Base-by-base conservation (phyloP, 2,888 invertebrate species). In the Argyresthia goedartella region DNA sequence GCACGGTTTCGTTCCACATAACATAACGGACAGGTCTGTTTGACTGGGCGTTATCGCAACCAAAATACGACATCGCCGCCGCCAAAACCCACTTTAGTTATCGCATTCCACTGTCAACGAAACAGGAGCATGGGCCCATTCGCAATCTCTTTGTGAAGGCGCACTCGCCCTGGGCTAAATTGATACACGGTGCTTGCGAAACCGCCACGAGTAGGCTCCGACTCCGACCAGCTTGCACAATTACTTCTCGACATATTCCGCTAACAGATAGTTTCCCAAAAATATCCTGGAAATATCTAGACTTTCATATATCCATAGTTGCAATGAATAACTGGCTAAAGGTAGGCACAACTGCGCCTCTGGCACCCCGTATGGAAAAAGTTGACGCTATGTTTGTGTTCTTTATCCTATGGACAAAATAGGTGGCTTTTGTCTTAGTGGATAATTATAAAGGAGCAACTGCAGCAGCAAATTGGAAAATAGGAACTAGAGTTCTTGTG, bases 131-230 rank as follows among this genome's bases (percentile, higher is more conserved):
- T 65, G 57, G 61, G 58, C 62, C 61, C 25, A 70, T 65, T 69
- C 74, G 70, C 76, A 73, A 77, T 79, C 73, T 78, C 73, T 74
- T 73, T 71, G 74, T 73, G 67, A 68, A 66, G 70, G 71, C 56
- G 59, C 57, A 57, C 56, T 58, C 55, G 78, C 76, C 76, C 79
- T 79, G 75, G 69, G 73, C 76, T 76, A 77, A 79, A 82, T 77
- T 76, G 79, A 81, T 79, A 84, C 79, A 76, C 16, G 13, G 11
- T 76, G 76, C 74, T 81, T 81, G 81, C 80, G 79, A 81, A 82
- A 82, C 73, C 2, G 25, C 2, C 25, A 25, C 25, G 25, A 25
- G 25, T 25, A 25, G 6, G 25, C 25, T 25, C 25, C 25, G 25
- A 25, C 25, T 25, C 2, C 25, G 25, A 25, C 25, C 25, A 25